These are phyloP conservation scores for Silurus asotus DNA, from an alignment of 2,113 vertebrate genomes.

Conservation along the genomic window DNA sequence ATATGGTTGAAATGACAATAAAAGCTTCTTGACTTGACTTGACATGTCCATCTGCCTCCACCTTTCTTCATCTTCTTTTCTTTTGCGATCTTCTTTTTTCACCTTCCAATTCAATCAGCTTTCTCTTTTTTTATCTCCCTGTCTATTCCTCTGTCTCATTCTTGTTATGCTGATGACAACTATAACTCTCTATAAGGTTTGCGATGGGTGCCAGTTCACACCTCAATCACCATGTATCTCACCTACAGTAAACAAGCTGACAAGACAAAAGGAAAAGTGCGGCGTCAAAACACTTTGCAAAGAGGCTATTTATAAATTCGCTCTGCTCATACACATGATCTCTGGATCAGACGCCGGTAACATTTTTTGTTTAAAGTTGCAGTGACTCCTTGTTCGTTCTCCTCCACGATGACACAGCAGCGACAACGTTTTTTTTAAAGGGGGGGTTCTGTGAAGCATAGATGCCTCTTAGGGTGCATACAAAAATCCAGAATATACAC, in stretches of 20 bases:
- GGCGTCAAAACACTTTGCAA: constrained; percentile 41
- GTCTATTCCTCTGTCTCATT: background rate
- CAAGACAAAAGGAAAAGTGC: constrained; percentile 53
- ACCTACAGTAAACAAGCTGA: constrained; percentile 56
- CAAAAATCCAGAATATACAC: constrained; percentile 14
- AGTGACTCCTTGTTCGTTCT: constrained; percentile 12
- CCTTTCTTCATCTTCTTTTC: background rate
- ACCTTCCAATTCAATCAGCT: background rate
- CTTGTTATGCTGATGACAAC: background rate
- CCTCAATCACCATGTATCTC: constrained; percentile 48
- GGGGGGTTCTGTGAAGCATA: constrained; percentile 13
- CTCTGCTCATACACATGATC: constrained; percentile 12
- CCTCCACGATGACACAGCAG: constrained; percentile 20
- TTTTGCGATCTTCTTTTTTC: background rate
- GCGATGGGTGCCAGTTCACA: constrained; percentile 42
- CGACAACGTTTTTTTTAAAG: background rate
- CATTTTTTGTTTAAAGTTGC: constrained; percentile 27
- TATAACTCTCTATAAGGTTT: constrained; percentile 48
- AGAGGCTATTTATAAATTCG: constrained; percentile 47
- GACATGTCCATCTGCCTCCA: background rate
- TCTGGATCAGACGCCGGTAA: constrained; percentile 33
- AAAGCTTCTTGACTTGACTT: background rate
- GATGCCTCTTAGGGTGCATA: constrained; percentile 13
- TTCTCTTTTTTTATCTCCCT: background rate
- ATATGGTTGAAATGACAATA: too few species aligned